Evolutionary conservation across 1,140 invertebrate genomes (phyloP).

Genomic region (Drosophila mojavensis): DNA sequence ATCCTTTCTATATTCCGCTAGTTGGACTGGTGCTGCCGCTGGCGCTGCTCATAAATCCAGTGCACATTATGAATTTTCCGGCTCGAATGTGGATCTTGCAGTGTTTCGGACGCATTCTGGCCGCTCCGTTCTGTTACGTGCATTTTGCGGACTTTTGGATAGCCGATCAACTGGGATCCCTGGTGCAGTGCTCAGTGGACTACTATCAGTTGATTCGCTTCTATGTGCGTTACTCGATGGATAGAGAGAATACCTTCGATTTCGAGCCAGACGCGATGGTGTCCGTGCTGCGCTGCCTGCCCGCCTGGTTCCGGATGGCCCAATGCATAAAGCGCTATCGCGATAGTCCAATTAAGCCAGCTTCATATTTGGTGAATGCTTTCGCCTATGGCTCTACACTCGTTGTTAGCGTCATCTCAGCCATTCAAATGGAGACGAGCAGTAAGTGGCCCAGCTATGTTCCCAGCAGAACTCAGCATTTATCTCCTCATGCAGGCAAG

Average conservation of each 20-base stretch:
- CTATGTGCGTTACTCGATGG: constrained; percentile 39
- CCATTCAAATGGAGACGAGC: constrained; percentile 39
- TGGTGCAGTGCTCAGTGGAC: constrained; percentile 90
- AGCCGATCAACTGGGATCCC: constrained; percentile 94
- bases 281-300: constrained; percentile 89
- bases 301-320: constrained; percentile 93
- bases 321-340: constrained; percentile 92
- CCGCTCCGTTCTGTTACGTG: constrained; percentile 93
- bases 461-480: too few relatives aligned
- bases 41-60: constrained; percentile 87
- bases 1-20: constrained; percentile 87
- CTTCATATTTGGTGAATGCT: constrained; percentile 91
- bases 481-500: constrained; percentile 82
- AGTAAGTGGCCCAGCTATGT: constrained; percentile 27
- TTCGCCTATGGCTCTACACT: constrained; percentile 92
- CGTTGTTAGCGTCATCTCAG: constrained; percentile 87
- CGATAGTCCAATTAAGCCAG: constrained; percentile 85
- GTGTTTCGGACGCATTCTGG: constrained; percentile 86
- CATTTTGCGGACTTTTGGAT: constrained; percentile 97
- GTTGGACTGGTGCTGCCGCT: constrained; percentile 85
- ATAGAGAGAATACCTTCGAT: constrained; percentile 1
- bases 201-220: constrained; percentile 85
- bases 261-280: constrained; percentile 53
- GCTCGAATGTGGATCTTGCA: constrained; percentile 84
- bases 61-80: constrained; percentile 86